Evolutionary conservation across 2,113 vertebrate genomes (phyloP).

Genomic region (Aegithalos caudatus): DNA sequence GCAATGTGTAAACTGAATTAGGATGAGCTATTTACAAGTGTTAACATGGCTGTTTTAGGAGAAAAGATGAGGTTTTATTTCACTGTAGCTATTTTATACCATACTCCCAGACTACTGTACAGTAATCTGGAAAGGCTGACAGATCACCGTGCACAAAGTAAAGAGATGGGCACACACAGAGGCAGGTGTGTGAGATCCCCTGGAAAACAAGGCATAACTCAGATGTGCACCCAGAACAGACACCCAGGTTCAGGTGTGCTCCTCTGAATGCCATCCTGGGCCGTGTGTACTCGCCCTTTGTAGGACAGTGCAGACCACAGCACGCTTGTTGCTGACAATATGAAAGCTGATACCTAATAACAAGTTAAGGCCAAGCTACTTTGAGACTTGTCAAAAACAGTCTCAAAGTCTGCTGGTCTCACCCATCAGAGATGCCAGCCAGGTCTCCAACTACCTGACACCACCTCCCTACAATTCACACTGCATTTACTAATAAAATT

Average conservation of each 20-base stretch:
- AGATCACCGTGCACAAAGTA: not conserved
- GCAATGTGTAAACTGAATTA: not conserved
- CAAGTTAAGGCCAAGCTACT: not conserved
- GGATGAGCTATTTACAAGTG: not conserved
- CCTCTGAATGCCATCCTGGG: not conserved
- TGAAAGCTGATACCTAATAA: not conserved
- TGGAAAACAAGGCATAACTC: not conserved
- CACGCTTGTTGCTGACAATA: not conserved
- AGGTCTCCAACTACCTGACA: not conserved
- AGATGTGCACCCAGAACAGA: not conserved
- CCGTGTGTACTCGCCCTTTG: rapidly evolving
- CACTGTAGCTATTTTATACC: not conserved
- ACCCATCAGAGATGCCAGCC: not conserved
- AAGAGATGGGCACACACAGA: not conserved
- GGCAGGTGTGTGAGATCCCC: not conserved
- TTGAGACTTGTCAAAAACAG: not conserved
- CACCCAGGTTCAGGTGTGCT: not conserved
- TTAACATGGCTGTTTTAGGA: not conserved
- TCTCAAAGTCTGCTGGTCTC: not conserved
- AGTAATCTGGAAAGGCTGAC: not conserved
- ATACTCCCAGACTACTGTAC: not conserved
- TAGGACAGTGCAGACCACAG: not conserved
- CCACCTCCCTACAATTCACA: not conserved
- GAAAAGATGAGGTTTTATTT: not conserved
- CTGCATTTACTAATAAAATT: not conserved